phyloP scores from a whole-genome alignment of 64 coral and sea anemone genomes.

The Montipora efflorescens region DNA sequence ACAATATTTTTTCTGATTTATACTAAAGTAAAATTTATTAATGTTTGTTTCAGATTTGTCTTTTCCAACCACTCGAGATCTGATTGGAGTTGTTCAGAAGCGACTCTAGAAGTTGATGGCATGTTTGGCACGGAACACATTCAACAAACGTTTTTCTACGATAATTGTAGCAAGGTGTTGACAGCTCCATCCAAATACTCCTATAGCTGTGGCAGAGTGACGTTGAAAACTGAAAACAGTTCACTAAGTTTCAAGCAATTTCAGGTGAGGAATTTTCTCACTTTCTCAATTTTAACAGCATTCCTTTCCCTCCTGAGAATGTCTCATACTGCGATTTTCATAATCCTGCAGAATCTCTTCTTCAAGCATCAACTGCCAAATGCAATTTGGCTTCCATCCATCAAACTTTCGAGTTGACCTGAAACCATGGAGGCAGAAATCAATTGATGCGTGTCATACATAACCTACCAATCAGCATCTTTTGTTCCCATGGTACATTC shows the following conservation, averaged over 20 bases:
- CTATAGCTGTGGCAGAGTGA: slow-evolving; percentile 59
- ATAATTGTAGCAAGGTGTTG: slow-evolving; percentile 25
- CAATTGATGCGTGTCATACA: too few species aligned
- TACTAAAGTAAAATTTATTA: not conserved
- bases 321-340: too few species aligned
- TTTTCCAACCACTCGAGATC: not conserved
- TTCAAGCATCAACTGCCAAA: too few species aligned
- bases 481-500: too few species aligned
- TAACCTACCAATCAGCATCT: too few species aligned
- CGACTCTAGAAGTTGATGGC: slow-evolving; percentile 7
- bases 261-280: slow-evolving; percentile 55
- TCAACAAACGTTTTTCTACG: not conserved
- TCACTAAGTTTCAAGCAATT: slow-evolving; percentile 45
- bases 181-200: slow-evolving; percentile 24
- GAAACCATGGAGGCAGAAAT: too few species aligned
- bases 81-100: slow-evolving; percentile 18
- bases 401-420: too few species aligned
- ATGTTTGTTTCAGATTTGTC: not conserved
- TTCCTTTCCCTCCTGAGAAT: too few species aligned
- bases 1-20: too few species aligned
- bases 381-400: too few species aligned
- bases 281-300: not conserved
- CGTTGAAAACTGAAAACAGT: not conserved
- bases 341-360: too few species aligned
- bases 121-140: not conserved